Percentiles rank a stretch among this genome's conserved stretches.
Conservation (phyloP, 1,140 invertebrate species). For the Antheraea mylitta region DNA sequence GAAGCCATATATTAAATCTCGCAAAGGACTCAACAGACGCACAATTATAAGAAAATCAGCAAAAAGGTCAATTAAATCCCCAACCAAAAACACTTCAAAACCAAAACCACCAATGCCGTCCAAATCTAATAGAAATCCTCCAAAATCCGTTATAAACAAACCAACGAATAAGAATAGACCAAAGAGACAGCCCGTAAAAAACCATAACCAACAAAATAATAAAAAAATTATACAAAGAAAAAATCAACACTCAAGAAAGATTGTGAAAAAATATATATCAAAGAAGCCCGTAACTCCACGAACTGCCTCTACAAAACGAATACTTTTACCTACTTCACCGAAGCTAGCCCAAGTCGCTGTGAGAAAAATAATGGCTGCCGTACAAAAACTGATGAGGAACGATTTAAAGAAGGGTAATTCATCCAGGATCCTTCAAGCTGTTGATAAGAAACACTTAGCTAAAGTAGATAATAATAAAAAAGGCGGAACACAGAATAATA, state of each 20-base stretch:
- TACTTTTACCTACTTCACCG: slow-evolving; percentile 16
- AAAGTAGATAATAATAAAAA: neutral
- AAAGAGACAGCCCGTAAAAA: slow-evolving; percentile 11
- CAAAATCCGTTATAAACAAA: neutral
- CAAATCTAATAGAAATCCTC: neutral
- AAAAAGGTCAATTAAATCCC: slow-evolving; percentile 15
- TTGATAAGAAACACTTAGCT: neutral
- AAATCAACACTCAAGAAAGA: slow-evolving; percentile 10
- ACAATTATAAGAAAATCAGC: neutral
- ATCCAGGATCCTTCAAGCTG: slow-evolving; percentile 3
- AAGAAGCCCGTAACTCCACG: slow-evolving; percentile 22
- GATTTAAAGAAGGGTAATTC: slow-evolving; percentile 26
- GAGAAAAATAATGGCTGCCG: slow-evolving; percentile 38
- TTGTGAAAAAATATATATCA: slow-evolving; percentile 20
- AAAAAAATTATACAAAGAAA: slow-evolving; percentile 25
- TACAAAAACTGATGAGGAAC: slow-evolving; percentile 37
- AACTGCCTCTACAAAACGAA: slow-evolving; percentile 19
- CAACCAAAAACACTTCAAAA: slow-evolving; percentile 20
- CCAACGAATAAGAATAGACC: neutral
- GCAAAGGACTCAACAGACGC: neutral
- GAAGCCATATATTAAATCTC: slow-evolving; percentile 20
- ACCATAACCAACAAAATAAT: slow-evolving; percentile 7
- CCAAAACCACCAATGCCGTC: slow-evolving; percentile 2
- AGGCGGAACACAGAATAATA: neutral
- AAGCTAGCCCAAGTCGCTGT: slow-evolving; percentile 35